Evolutionary conservation across 2,113 vertebrate genomes (phyloP), one percentile per base, ranked within the genome.

Genomic region (Notarius lentiginosus): DNA sequence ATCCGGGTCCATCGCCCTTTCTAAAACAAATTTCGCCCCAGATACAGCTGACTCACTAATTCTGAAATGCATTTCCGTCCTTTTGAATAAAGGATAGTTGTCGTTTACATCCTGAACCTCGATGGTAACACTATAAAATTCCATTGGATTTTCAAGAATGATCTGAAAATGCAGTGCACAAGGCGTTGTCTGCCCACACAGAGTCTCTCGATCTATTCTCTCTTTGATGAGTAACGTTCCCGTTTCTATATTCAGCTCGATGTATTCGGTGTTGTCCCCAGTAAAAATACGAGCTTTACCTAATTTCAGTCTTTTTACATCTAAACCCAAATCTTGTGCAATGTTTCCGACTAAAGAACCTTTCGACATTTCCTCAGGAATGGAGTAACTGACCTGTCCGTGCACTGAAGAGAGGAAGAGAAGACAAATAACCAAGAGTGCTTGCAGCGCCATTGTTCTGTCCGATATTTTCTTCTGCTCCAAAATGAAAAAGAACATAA

Each of bases 101-200:
- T 97, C 96, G 79, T 97, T 97, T 11, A 96, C 90, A 72, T 97
- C 96, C 18, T 77, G 89, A 30, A 97, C 90, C 68, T 95, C 86
- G 0, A 96, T 88, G 0, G 93, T 94, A 27, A 94, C 90, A 1
- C 34, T 90, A 53, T 94, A 95, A 83, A 96, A 91, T 82, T 95
- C 93, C 88, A 96, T 94, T 0, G 96, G 96, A 55, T 95, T 95
- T 87, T 96, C 93, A 82, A 96, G 27, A 70, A 96, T 91, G 15
- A 96, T 56, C 79, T 96, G 94, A 63, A 94, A 93, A 89, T 93
- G 5, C 0, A 96, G 22, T 51, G 94, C 85, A 27, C 96, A 96
- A 0, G 91, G 92, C 2, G 87, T 90, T 0, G 0, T 88, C 83
- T 93, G 86, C 49, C 84, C 91, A 24, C 96, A 97, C 2, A 96